Evolutionary conservation across 1,140 invertebrate species (phyloP).

Genomic region (Maconellicoccus hirsutus): DNA sequence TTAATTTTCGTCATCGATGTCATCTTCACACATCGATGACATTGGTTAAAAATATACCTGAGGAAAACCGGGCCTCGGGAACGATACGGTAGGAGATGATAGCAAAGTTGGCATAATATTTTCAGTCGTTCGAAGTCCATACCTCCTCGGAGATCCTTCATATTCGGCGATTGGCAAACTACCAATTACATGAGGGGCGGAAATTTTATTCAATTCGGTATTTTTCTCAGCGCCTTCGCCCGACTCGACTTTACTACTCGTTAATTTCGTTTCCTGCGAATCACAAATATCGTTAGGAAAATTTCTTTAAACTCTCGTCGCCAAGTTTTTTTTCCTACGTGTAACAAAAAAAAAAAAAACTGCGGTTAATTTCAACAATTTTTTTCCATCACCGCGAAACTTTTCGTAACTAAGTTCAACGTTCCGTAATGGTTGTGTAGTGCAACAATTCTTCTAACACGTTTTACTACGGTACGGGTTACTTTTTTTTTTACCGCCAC

Average conservation of each 20-base stretch:
- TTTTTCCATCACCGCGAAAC: background rate
- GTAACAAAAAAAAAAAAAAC: background rate
- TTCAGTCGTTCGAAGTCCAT: slow-evolving; percentile 45
- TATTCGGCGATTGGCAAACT: slow-evolving; percentile 81
- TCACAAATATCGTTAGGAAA: background rate
- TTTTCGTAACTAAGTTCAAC: background rate
- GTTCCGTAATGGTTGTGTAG: background rate
- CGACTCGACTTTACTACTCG: background rate
- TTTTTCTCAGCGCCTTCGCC: background rate
- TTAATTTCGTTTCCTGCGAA: background rate
- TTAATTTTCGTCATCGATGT: no score
- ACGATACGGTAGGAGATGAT: slow-evolving; percentile 51
- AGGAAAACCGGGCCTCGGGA: slow-evolving; percentile 57
- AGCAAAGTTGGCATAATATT: slow-evolving; percentile 41
- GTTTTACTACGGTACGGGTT: background rate
- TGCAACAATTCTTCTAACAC: slow-evolving; percentile 3
- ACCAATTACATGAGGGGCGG: slow-evolving; percentile 60
- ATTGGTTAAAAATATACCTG: no score
- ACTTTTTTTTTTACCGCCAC: background rate
- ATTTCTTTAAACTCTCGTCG: background rate
- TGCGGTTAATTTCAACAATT: background rate
- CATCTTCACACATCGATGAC: no score
- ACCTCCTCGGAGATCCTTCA: slow-evolving; percentile 77
- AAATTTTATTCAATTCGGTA: background rate
- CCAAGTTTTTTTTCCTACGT: no score